Conservation (phyloP, 2,113 vertebrate genomes). For the Elephantulus edwardii region DNA sequence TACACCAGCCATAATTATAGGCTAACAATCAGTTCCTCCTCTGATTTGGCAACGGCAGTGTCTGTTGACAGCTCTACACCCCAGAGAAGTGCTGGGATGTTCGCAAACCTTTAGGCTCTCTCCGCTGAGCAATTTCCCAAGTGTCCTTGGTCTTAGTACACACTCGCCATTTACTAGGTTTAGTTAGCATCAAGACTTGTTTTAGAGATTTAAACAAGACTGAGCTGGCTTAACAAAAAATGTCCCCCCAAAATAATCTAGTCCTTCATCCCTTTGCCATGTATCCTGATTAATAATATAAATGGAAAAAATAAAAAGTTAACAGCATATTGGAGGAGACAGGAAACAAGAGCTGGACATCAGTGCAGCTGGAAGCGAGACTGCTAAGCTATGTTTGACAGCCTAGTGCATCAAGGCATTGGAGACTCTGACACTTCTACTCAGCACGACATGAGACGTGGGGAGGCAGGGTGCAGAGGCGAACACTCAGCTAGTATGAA, state of each 20-base stretch:
- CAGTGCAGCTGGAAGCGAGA: neutral
- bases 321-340: neutral
- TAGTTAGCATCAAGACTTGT: neutral
- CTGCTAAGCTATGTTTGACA: fast-evolving
- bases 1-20: constrained; percentile 8
- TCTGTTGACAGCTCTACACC: neutral
- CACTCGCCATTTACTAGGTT: neutral
- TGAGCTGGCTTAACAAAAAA: neutral
- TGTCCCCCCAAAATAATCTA: neutral
- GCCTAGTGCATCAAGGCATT: neutral
- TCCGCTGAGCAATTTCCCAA: neutral
- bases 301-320: neutral
- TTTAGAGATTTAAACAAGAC: constrained; percentile 29
- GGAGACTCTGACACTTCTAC: neutral
- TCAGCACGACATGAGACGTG: neutral
- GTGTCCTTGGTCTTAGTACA: neutral
- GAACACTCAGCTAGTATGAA: neutral
- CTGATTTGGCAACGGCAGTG: neutral
- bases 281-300: constrained; percentile 36
- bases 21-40: neutral
- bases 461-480: neutral
- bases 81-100: neutral
- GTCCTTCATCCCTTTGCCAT: neutral
- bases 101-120: neutral
- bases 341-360: neutral